These are phyloP conservation scores for Bryconaethiops microstoma DNA, from an alignment of 2,797 vertebrate species.

Conservation along the genomic window DNA sequence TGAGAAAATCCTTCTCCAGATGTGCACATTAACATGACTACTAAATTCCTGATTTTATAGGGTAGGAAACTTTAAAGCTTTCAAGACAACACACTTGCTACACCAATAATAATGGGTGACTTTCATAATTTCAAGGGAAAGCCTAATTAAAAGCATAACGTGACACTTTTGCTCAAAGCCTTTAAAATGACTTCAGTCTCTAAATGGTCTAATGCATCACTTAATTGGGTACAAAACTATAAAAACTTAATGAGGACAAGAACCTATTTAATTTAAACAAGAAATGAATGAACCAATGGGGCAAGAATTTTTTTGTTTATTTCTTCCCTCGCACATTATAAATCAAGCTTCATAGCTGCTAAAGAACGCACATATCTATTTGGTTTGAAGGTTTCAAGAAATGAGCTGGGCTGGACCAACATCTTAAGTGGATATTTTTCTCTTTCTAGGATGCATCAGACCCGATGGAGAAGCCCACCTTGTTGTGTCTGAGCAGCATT, in stretches of 20 bases:
- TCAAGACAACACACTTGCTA: conserved; percentile 48
- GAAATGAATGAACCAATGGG: conserved; percentile 42
- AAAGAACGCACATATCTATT: not conserved
- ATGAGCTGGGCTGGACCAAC: not conserved
- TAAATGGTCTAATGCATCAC: conserved; percentile 53
- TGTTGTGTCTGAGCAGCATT: conserved; percentile 22
- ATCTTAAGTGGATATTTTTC: not conserved
- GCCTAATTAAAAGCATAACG: conserved; percentile 47
- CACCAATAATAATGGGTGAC: conserved; percentile 46
- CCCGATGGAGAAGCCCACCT: conserved; percentile 28
- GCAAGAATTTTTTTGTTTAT: conserved; percentile 25
- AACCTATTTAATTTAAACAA: conserved; percentile 46
- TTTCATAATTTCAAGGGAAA: conserved; percentile 36
- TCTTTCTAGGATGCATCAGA: not conserved
- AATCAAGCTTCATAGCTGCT: not conserved
- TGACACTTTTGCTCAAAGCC: conserved; percentile 38
- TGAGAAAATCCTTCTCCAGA: conserved; percentile 39
- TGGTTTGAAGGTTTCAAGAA: conserved; percentile 3
- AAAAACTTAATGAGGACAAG: conserved; percentile 56
- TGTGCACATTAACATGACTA: conserved; percentile 34
- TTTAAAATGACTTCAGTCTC: conserved; percentile 25
- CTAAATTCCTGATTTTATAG: conserved; percentile 46
- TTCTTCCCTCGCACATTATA: not conserved
- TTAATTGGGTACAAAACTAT: conserved; percentile 51
- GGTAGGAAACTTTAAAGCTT: conserved; percentile 39